Base-by-base conservation (phyloP, 2,113 vertebrate genomes). In the Tor tambroides region DNA sequence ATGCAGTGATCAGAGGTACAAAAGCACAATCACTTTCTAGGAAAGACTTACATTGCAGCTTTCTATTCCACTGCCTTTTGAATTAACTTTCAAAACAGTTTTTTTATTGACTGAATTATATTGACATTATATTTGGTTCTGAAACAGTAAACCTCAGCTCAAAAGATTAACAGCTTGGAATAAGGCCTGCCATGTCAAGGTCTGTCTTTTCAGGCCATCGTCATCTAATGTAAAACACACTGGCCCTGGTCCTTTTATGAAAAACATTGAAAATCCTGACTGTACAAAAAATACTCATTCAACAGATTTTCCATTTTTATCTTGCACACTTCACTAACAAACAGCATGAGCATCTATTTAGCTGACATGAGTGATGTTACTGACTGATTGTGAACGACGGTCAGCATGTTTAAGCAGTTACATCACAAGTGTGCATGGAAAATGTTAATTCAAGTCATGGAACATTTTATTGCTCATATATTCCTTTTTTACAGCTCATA, bases 91-190 rank as follows among this genome's bases (percentile, higher is more conserved):
- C 12, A 21, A 8, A 12, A 19, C 4, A 1, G 15, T 67, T 30
- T 28, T 82, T n/a, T 43, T n/a, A n/a, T 71, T 83, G 43, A 32
- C 5, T 11, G 17, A 51, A 23, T 28, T 78, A 1, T 23, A 21
- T 1, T 21, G 43, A 56, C 17, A 21, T 19, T 35, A 11, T 71
- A n/a, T 71, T 69, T 82, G 61, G 7, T 67, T 30, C n/a, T 51
- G 41, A 83, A 43, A 80, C 8, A 2, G 35, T 43, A 26, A 75
- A 75, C 11, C 38, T 46, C 72, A 75, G 61, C 65, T 83, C 28
- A 32, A 49, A 69, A 71, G 80, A 69, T 69, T 49, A 69, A 69
- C 38, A 19, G 80, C 26, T 83, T 71, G 51, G 14, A 19, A 49
- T 49, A 12, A 83, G 43, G 15, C 14, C 38, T 23, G n/a, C 49